phyloP scores from a whole-genome alignment of 1,140 invertebrate species.

The Listronotus bonariensis region DNA sequence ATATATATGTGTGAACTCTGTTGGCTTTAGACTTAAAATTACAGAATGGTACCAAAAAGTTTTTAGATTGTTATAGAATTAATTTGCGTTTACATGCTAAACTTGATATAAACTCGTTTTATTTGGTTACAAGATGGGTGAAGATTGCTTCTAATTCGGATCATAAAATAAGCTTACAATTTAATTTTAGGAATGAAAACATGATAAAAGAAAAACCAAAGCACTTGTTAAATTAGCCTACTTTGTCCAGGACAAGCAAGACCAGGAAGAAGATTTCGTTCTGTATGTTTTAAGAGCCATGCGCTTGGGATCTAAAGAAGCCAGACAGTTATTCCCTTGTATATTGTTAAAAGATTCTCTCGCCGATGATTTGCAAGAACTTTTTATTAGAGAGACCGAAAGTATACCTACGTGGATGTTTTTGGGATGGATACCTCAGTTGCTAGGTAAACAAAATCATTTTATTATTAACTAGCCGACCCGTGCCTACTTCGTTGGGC shows the following conservation, averaged over 20 bases:
- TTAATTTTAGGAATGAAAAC: too few relatives aligned
- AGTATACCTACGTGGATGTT: constrained; percentile 63
- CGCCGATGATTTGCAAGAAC: constrained; percentile 46
- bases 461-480: too few relatives aligned
- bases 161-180: too few relatives aligned
- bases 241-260: constrained; percentile 32
- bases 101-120: too few relatives aligned
- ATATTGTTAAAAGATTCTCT: constrained; percentile 63
- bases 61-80: too few relatives aligned
- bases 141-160: too few relatives aligned
- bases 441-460: constrained; percentile 55
- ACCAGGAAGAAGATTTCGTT: constrained; percentile 40
- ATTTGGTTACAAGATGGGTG: too few relatives aligned
- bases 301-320: constrained; percentile 62
- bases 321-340: constrained; percentile 68
- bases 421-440: constrained; percentile 69
- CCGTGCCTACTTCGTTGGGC: too few relatives aligned
- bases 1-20: too few relatives aligned
- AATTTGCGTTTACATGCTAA: too few relatives aligned
- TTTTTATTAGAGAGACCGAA: constrained; percentile 55
- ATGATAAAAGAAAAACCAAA: constrained; percentile 9
- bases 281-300: constrained; percentile 62
- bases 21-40: too few relatives aligned
- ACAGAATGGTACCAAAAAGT: too few relatives aligned
- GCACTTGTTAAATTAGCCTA: constrained; percentile 45